These are phyloP conservation scores for Tragelaphus buxtoni DNA, from an alignment of 2,113 vertebrate genomes.

Conservation along the genomic window DNA sequence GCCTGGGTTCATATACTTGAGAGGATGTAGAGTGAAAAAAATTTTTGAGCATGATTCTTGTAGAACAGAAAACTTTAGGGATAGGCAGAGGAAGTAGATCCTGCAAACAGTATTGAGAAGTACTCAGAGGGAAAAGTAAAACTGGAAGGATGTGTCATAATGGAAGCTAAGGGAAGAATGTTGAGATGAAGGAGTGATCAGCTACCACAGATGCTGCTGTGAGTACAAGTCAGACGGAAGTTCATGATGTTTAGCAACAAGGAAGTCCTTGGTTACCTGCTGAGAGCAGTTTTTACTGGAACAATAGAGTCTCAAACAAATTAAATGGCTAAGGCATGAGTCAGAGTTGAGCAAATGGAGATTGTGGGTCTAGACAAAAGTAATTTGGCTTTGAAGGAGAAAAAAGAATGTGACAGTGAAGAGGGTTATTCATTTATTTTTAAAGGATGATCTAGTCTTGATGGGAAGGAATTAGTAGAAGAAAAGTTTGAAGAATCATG, in stretches of 20 bases:
- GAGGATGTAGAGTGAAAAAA: background rate
- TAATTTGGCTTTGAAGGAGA: background rate
- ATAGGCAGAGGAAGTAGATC: background rate
- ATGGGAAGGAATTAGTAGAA: background rate
- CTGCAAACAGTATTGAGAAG: background rate
- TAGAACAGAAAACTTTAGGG: background rate
- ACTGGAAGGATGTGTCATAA: background rate
- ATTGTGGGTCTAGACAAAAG: background rate
- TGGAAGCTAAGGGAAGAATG: background rate
- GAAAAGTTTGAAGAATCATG: background rate
- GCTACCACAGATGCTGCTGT: background rate
- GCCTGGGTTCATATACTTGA: background rate
- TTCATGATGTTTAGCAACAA: background rate
- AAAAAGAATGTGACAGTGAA: background rate
- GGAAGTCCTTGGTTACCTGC: background rate
- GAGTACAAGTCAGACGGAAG: background rate
- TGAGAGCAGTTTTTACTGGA: background rate
- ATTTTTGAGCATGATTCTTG: background rate
- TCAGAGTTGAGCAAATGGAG: constrained; percentile 31
- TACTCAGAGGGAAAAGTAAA: background rate
- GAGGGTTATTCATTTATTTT: background rate
- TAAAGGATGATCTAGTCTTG: background rate
- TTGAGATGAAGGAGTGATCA: background rate
- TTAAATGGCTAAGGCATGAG: background rate
- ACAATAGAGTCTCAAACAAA: background rate